A percentile compares a stretch with the other conserved stretches of the same genome.
Conservation (phyloP, 2,797 vertebrate genomes). For the Discoglossus pictus region DNA sequence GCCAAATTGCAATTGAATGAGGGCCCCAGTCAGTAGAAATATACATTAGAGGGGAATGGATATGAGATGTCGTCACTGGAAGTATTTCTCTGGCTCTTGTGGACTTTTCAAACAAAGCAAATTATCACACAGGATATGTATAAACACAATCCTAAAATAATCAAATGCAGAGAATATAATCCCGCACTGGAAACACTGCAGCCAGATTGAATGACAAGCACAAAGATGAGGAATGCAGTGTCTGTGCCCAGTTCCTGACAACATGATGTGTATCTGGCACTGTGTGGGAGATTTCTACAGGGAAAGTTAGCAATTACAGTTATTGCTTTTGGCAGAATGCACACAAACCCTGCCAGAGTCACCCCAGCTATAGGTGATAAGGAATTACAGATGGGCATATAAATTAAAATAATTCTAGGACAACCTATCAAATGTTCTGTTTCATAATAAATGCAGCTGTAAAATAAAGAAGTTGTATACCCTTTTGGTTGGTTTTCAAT, state of each 20-base stretch:
- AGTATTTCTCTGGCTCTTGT: too few relatives aligned
- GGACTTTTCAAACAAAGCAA: not conserved
- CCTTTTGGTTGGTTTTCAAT: too few relatives aligned
- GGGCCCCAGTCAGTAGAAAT: too few relatives aligned
- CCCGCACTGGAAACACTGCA: constrained; percentile 5
- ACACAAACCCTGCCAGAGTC: not conserved
- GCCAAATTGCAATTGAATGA: too few relatives aligned
- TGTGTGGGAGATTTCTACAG: not conserved
- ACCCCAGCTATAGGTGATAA: not conserved
- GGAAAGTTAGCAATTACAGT: not conserved
- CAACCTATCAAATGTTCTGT: too few relatives aligned
- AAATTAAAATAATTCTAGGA: not conserved
- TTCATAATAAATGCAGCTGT: too few relatives aligned
- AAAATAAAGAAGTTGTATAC: too few relatives aligned
- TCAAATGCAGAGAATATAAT: not conserved
- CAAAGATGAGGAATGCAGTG: not conserved
- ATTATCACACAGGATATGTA: not conserved
- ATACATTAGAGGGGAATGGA: too few relatives aligned
- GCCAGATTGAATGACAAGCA: not conserved
- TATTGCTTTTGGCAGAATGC: constrained; percentile 1
- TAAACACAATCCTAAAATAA: not conserved
- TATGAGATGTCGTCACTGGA: too few relatives aligned
- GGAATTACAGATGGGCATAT: not conserved
- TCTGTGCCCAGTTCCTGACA: constrained; percentile 6
- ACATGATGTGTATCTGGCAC: constrained; percentile 4